phyloP scores from a whole-genome alignment of 2,113 vertebrate species.

The Sapajus apella region DNA sequence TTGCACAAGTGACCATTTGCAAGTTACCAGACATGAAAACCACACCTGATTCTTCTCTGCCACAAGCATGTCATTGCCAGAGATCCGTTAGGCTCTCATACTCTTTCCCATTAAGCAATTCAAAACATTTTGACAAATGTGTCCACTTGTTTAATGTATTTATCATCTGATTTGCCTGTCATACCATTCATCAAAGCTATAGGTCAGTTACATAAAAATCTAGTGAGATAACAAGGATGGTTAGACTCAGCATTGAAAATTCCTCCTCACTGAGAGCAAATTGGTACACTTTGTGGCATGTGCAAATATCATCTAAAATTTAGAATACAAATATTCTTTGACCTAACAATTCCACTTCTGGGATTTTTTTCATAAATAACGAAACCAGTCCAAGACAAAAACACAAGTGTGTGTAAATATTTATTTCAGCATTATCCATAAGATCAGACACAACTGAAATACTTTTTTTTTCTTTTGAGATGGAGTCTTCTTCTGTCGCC shows the following conservation, averaged over 20 bases:
- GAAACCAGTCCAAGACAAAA: neutral
- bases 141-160: neutral
- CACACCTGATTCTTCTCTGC: neutral
- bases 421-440: conserved; percentile 13
- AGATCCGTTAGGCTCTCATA: neutral
- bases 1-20: neutral
- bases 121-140: neutral
- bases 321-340: conserved; percentile 30
- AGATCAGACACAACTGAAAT: neutral
- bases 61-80: neutral
- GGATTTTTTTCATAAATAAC: neutral
- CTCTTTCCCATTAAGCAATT: neutral
- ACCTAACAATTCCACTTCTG: neutral
- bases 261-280: neutral
- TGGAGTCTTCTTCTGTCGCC: too few relatives aligned
- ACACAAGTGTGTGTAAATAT: neutral
- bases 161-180: neutral
- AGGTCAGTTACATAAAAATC: neutral
- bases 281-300: neutral
- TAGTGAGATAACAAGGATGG: neutral
- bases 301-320: neutral
- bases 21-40: neutral
- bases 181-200: neutral
- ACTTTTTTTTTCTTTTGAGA: neutral
- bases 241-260: neutral